Percentiles rank a stretch among this genome's conserved stretches.
phyloP scores from a whole-genome alignment of 2,797 vertebrate genomes.

The Meriones psammophilus region DNA sequence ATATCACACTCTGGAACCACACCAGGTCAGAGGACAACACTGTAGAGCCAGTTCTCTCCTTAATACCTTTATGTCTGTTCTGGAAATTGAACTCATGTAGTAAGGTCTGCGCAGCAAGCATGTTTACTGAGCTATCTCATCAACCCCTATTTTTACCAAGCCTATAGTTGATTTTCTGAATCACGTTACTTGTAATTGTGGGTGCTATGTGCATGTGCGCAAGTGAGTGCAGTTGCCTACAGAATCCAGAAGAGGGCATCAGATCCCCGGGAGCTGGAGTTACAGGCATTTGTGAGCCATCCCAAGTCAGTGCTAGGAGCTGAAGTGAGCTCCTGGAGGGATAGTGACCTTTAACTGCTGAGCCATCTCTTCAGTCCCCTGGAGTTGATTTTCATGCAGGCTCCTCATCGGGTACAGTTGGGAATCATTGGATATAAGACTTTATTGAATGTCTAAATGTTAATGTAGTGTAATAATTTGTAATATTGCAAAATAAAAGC shows the following conservation, averaged over 20 bases:
- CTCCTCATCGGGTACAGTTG: neutral
- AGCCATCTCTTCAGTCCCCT: neutral
- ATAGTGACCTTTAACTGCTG: neutral
- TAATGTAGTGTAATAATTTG: conserved; percentile 46
- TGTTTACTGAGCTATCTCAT: neutral
- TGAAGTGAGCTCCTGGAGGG: neutral
- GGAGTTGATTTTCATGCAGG: neutral
- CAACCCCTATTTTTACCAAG: neutral
- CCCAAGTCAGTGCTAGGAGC: neutral
- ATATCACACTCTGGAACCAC: neutral
- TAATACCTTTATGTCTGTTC: neutral
- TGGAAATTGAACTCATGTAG: neutral
- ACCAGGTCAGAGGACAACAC: neutral
- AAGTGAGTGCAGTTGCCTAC: neutral
- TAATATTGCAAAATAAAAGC: conserved; percentile 61
- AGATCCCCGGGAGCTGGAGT: neutral
- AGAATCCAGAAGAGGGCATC: neutral
- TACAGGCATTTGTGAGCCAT: neutral
- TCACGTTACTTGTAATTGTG: neutral
- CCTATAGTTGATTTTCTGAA: neutral
- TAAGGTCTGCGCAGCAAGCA: neutral
- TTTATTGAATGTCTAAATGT: conserved; percentile 41
- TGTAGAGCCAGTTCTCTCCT: neutral
- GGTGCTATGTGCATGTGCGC: neutral
- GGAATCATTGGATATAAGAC: conserved; percentile 36